These are phyloP conservation scores for Marmota flaviventris DNA, from an alignment of 2,113 vertebrate species.

Conservation along the genomic window DNA sequence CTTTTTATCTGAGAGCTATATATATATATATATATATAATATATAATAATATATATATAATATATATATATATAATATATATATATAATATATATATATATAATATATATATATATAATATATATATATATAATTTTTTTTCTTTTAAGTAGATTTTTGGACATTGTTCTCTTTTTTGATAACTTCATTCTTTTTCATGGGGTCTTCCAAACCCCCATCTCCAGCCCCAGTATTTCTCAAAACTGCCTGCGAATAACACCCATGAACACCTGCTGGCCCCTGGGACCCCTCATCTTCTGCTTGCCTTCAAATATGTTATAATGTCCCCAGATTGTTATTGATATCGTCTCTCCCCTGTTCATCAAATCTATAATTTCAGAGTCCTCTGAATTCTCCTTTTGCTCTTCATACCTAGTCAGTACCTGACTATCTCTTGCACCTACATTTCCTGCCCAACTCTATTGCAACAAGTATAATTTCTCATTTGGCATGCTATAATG, in stretches of 20 bases:
- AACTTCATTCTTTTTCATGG: neutral
- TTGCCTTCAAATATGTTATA: neutral
- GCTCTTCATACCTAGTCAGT: neutral
- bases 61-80: too few species aligned
- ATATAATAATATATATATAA: neutral
- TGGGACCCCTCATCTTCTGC: neutral
- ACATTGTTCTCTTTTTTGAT: neutral
- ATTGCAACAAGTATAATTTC: neutral
- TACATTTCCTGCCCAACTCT: neutral
- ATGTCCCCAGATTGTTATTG: neutral
- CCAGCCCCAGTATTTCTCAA: neutral
- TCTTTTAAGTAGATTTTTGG: neutral
- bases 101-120: neutral
- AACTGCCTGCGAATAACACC: neutral
- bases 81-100: neutral
- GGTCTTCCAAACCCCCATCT: neutral
- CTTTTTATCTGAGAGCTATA: neutral
- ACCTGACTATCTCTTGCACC: neutral
- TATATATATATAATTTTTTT: neutral
- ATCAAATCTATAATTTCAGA: neutral
- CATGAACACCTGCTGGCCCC: neutral
- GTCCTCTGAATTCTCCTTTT: neutral
- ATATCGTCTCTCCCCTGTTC: neutral
- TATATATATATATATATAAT: neutral
- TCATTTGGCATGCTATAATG: neutral